Base-by-base conservation (phyloP, 2,113 vertebrate genomes). In the Camelus dromedarius region DNA sequence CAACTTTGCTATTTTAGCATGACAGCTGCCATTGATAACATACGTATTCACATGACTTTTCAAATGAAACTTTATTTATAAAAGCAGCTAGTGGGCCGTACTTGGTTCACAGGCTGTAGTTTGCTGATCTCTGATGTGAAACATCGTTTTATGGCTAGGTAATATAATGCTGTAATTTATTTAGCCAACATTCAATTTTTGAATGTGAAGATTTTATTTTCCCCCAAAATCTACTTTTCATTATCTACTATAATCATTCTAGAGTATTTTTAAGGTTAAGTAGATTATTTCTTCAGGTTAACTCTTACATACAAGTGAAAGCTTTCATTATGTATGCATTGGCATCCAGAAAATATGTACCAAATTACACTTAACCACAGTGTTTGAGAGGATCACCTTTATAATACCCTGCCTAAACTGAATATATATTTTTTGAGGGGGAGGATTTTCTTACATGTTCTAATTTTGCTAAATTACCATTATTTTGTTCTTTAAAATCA, bases 41-140 rank as follows among this genome's bases (percentile, higher is more conserved):
- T 28, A 85, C 30, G 1, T 32, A 72, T 58, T 69, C 32, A 26
- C 5, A 28, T 81, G 18, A 8, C 24, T 60, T 80, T 81, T 50
- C 20, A 5, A 81, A 66, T 89, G n/a, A 92, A 81, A 26, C 5
- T 64, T 95, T 88, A 84, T 91, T 91, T 92, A 30, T 77, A 60
- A 67, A 86, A 46, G 14, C 60, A 22, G 11, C 18, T 26, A 67
- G 3, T 80, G 28, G 30, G 11, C 42, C n/a, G 56, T 7, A 67
- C 85, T 85, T 90, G 20, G 4, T 18, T 56, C 28, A 52, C 9
- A 75, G 62, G n/a, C 16, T 58, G 1, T 56, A 46, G 64, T 50
- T 66, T 67, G 10, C 42, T 84, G 8, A 69, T 11, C 66, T 90
- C 24, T 48, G 18, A 70, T 6, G 4, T 18, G 28, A 9, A 75